Evolutionary conservation across 2,888 invertebrate species (phyloP).

Genomic region (Thymelicus sylvestris): DNA sequence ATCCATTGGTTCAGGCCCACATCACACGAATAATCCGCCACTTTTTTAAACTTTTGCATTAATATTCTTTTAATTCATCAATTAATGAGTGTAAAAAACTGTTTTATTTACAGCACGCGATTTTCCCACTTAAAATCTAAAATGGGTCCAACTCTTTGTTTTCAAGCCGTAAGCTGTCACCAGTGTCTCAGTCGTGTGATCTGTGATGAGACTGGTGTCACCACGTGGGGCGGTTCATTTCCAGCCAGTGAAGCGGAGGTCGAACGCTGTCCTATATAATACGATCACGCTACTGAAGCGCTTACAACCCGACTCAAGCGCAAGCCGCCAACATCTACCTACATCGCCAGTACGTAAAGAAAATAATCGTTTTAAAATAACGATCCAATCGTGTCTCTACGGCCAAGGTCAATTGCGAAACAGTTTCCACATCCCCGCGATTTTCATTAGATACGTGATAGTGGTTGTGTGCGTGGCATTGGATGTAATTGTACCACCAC

Average conservation of each 20-base stretch:
- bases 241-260: slow-evolving; percentile 71
- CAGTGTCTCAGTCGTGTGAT: no score
- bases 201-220: slow-evolving; percentile 35
- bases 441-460: slow-evolving; percentile 56
- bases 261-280: slow-evolving; percentile 79
- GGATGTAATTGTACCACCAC: slow-evolving; percentile 68
- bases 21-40: no score
- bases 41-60: no score
- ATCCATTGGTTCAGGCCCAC: no score
- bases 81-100: no score
- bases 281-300: slow-evolving; percentile 64
- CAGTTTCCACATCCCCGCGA: slow-evolving; percentile 52
- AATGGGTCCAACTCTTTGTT: no score
- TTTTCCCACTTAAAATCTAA: no score
- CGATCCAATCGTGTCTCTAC: slow-evolving; percentile 52
- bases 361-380: slow-evolving; percentile 55
- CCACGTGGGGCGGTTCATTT: slow-evolving; percentile 49
- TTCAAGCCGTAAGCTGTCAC: no score
- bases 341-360: slow-evolving; percentile 68
- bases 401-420: slow-evolving; percentile 62
- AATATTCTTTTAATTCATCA: no score
- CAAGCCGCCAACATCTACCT: slow-evolving; percentile 71
- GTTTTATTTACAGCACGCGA: no score
- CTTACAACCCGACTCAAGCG: slow-evolving; percentile 73
- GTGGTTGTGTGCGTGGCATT: slow-evolving; percentile 54